These are phyloP conservation scores for Eremophila alpestris DNA, from an alignment of 2,797 vertebrate genomes.

Conservation along the genomic window DNA sequence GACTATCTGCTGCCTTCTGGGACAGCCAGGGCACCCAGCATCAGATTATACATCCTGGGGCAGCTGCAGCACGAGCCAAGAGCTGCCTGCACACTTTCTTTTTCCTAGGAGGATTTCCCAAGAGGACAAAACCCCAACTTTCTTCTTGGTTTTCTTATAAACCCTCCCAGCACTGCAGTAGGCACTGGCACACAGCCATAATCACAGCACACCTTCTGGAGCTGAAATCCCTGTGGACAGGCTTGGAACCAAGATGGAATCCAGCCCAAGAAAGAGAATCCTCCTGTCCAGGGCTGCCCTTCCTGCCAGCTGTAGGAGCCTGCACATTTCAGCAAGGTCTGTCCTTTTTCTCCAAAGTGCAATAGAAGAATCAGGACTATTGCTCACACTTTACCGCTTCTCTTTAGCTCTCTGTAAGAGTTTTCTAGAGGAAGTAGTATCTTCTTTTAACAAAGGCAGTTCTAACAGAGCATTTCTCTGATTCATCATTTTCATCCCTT, in stretches of 20 bases:
- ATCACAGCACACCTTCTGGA: rapidly evolving
- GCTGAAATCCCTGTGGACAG: not conserved
- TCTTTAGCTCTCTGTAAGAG: not conserved
- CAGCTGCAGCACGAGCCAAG: not conserved
- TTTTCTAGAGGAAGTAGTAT: not conserved
- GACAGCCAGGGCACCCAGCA: not conserved
- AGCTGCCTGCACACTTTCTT: not conserved
- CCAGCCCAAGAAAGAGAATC: not conserved
- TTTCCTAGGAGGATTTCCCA: not conserved
- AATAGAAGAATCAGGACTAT: not conserved
- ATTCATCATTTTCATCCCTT: not conserved
- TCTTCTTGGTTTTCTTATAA: not conserved
- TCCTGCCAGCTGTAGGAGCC: not conserved
- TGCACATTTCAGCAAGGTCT: not conserved
- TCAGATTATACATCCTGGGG: not conserved
- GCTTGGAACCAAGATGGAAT: not conserved
- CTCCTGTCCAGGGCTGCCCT: not conserved
- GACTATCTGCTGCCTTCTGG: not conserved
- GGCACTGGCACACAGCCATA: not conserved
- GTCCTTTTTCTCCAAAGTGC: not conserved
- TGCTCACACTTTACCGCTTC: not conserved
- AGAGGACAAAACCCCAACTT: rapidly evolving
- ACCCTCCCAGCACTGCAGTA: not conserved
- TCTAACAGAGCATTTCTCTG: not conserved
- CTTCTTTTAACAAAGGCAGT: not conserved